These are phyloP conservation scores for Donacobius atricapilla DNA, from an alignment of 2,113 vertebrate genomes.

Conservation along the genomic window DNA sequence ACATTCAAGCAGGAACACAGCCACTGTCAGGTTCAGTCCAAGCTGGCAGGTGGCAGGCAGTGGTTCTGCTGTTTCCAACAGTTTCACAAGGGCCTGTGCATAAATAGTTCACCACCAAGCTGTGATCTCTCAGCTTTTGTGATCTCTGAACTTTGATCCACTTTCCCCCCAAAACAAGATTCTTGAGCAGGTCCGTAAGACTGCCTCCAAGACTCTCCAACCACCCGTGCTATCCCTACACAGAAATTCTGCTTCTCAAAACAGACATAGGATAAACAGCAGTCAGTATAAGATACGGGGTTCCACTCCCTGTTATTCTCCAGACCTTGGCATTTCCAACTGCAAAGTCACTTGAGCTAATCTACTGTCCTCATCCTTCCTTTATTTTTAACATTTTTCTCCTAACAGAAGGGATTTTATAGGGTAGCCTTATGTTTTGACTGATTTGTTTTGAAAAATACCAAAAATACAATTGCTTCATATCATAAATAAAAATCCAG, in stretches of 20 bases:
- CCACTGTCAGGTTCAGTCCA: background rate
- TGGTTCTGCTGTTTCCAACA: background rate
- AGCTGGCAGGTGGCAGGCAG: background rate
- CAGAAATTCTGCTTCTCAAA: background rate
- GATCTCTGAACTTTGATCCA: background rate
- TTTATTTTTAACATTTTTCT: background rate
- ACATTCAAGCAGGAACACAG: background rate
- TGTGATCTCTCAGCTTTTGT: background rate
- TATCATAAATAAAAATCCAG: background rate
- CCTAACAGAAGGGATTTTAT: background rate
- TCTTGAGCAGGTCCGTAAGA: background rate
- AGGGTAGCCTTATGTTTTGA: background rate
- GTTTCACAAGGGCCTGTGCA: background rate
- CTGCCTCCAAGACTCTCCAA: background rate
- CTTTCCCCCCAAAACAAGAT: accelerated
- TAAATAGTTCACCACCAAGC: accelerated
- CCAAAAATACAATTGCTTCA: background rate
- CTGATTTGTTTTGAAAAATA: background rate
- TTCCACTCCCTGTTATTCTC: background rate
- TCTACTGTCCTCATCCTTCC: background rate
- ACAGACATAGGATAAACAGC: background rate
- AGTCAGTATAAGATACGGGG: background rate
- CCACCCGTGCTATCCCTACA: background rate
- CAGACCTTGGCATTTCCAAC: background rate
- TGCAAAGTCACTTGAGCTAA: background rate